Percentiles rank a stretch among this genome's conserved stretches.
Conservation (phyloP, 2,888 invertebrate genomes). For the Drosophila stalkeri region DNA sequence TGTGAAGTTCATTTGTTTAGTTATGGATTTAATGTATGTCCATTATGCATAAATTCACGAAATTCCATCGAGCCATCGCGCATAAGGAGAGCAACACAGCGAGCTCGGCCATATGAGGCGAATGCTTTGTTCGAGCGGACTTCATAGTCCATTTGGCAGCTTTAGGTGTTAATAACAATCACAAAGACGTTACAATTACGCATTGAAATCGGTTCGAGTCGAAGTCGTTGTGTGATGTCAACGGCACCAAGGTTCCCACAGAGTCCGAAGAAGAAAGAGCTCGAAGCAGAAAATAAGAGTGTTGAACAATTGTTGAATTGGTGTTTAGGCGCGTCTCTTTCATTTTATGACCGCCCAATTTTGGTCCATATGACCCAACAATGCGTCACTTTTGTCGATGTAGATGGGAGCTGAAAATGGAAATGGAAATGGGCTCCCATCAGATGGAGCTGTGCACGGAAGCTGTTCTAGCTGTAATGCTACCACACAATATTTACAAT, state of each 20-base stretch:
- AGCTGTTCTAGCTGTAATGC: constrained; percentile 57
- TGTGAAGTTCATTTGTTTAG: constrained; percentile 42
- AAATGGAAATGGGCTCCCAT: constrained; percentile 65
- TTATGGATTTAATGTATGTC: constrained; percentile 77
- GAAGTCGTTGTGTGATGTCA: constrained; percentile 73
- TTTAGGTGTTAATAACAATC: constrained; percentile 79
- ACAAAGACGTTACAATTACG: constrained; percentile 83
- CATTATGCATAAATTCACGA: constrained; percentile 82
- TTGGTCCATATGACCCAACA: constrained; percentile 46
- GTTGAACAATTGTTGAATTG: constrained; percentile 75
- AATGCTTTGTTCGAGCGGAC: constrained; percentile 64
- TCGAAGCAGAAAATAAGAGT: constrained; percentile 26
- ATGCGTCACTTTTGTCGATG: constrained; percentile 55
- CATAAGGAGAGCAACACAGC: constrained; percentile 25
- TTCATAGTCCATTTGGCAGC: constrained; percentile 82
- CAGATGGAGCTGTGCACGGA: constrained; percentile 52
- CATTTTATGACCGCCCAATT: constrained; percentile 61
- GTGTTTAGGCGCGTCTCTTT: constrained; percentile 60
- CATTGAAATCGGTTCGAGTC: constrained; percentile 74
- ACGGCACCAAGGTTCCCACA: constrained; percentile 73
- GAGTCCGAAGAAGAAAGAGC: not conserved
- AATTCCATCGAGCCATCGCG: constrained; percentile 55
- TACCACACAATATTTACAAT: not conserved
- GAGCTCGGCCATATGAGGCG: constrained; percentile 46
- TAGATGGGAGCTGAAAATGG: constrained; percentile 28